Evolutionary conservation across 2,888 invertebrate genomes (phyloP).

Genomic region (Pristionchus exspectatus): DNA sequence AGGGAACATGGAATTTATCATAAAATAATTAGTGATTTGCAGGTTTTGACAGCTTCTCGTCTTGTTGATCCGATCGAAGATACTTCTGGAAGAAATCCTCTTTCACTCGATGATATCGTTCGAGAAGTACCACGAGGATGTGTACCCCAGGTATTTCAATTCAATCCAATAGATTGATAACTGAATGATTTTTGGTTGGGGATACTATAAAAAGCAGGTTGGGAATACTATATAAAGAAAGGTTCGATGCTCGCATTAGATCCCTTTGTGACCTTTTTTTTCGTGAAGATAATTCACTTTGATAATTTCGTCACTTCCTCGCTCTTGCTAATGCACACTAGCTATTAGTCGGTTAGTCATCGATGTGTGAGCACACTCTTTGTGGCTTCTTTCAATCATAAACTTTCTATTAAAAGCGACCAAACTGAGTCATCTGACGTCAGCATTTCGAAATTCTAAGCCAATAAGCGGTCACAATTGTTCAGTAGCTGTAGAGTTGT

Average conservation of each 20-base stretch:
- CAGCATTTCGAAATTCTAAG: neutral
- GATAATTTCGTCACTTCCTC: conserved; percentile 34
- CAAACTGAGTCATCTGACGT: conserved; percentile 34
- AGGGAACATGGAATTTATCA: neutral
- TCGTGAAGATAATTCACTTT: neutral
- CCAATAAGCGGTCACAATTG: neutral
- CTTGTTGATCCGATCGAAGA: conserved; percentile 69
- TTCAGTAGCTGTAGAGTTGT: conserved; percentile 5
- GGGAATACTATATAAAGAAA: neutral
- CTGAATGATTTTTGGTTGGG: too few relatives aligned
- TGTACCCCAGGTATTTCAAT: conserved; percentile 68
- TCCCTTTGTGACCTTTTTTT: neutral
- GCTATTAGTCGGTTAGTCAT: conserved; percentile 42
- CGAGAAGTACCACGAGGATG: conserved; percentile 75
- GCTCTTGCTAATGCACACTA: conserved; percentile 22
- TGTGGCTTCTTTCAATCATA: conserved; percentile 25
- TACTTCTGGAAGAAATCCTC: conserved; percentile 65
- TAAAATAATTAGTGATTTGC: neutral
- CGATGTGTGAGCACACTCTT: neutral
- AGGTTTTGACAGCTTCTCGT: conserved; percentile 56
- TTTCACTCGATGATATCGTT: conserved; percentile 76
- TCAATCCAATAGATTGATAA: neutral
- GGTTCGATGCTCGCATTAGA: conserved; percentile 23
- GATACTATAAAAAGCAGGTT: neutral
- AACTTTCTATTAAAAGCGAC: conserved; percentile 27